Evolutionary conservation across 2,113 vertebrate species (phyloP), one percentile per base, ranked within the genome.

Genomic region (Paralichthys olivaceus): DNA sequence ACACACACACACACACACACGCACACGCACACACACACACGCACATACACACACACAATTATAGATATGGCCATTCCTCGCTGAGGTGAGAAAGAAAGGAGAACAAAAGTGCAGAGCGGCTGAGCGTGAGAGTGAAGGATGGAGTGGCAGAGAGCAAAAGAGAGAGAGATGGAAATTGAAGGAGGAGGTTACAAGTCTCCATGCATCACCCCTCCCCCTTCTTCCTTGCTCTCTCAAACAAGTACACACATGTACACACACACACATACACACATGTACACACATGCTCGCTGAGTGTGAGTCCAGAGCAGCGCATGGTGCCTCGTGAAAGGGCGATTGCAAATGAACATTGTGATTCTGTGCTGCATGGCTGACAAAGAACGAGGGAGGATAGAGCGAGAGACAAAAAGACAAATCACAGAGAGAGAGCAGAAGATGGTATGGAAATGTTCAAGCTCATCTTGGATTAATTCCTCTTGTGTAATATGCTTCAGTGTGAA

Each of bases 331-430:
- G 83, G 83, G 55, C 59, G 64, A 74, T 86, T 89, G 87, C 84
- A 89, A 90, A 91, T 90, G 80, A 87, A 86, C 88, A 81, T 91
- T 88, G 86, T 88, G 84, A 83, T 84, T 83, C 77, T 80, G 69
- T 13, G 72, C 65, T 85, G 77, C 68, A 6, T 75, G 79, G 66
- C 70, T 89, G 79, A 91, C 85, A 86, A 89, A 88, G 76, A 65
- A 75, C 80, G 65, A 74, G 55, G 75, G 73, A 80, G 45, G 74
- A 84, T 57, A 37, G 49, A 40, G 59, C 28, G 77, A 73, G 72
- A 77, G 69, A 56, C 60, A 72, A 72, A 28, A 11, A 76, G 28
- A 49, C 25, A 45, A 25, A 69, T 53, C 32, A 66, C 28, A 49
- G 22, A 65, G 40, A 71, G 25, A 32, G 57, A 71, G 37, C 23